A percentile compares a stretch with the other conserved stretches of the same genome.
These are phyloP conservation scores for Trachemys scripta DNA, from an alignment of 2,113 vertebrate species.

Conservation along the genomic window DNA sequence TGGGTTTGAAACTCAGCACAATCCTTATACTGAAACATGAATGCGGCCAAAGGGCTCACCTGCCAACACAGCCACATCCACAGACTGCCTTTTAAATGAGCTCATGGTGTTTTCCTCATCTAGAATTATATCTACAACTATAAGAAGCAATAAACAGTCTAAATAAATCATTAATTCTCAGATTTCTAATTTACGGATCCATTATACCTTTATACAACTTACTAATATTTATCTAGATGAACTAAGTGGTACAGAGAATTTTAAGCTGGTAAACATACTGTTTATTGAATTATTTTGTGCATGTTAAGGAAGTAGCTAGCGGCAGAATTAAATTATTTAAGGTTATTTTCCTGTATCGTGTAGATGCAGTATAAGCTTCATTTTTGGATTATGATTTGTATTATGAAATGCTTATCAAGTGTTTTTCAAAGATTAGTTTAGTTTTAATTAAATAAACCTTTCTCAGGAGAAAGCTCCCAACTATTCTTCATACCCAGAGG, in stretches of 20 bases:
- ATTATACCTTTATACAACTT: slow-evolving; percentile 50
- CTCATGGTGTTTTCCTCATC: slow-evolving; percentile 20
- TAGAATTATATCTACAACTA: slow-evolving; percentile 9
- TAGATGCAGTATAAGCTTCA: slow-evolving; percentile 64
- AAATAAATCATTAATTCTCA: slow-evolving; percentile 65
- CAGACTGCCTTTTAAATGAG: slow-evolving; percentile 54
- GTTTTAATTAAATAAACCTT: slow-evolving; percentile 91
- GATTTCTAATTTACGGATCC: slow-evolving; percentile 34
- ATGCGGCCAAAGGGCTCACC: slow-evolving; percentile 34
- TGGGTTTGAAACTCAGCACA: background rate
- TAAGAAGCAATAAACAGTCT: slow-evolving; percentile 47
- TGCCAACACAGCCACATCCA: slow-evolving; percentile 42
- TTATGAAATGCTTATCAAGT: slow-evolving; percentile 91
- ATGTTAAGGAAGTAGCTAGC: slow-evolving; percentile 63
- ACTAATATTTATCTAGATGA: slow-evolving; percentile 70
- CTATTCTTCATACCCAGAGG: slow-evolving; percentile 84
- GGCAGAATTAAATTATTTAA: slow-evolving; percentile 82
- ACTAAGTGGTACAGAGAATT: slow-evolving; percentile 71
- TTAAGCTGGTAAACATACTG: slow-evolving; percentile 54
- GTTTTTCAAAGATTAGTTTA: slow-evolving; percentile 88
- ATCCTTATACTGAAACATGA: background rate
- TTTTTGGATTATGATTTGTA: slow-evolving; percentile 88
- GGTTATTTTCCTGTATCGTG: slow-evolving; percentile 74
- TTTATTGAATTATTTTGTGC: slow-evolving; percentile 70
- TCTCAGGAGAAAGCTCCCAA: slow-evolving; percentile 85